Percentiles rank a stretch among this genome's conserved stretches.
These are phyloP conservation scores for Mesorhabditis belari DNA, from an alignment of 2,888 invertebrate species.

Conservation along the genomic window DNA sequence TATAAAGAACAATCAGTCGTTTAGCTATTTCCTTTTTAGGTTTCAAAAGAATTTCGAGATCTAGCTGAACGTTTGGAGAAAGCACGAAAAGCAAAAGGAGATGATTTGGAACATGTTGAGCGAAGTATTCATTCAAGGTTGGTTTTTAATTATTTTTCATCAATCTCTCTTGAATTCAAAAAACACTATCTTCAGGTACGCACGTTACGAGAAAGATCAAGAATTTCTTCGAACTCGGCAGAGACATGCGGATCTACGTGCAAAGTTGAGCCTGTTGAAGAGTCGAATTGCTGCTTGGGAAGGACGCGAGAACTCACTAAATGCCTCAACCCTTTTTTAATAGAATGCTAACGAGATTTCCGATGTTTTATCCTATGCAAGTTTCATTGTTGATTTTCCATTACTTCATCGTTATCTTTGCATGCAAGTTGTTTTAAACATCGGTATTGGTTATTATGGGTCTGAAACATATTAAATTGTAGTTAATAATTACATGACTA, in stretches of 20 bases:
- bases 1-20: neutral
- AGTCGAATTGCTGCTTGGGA: neutral
- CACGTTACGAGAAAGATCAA: neutral
- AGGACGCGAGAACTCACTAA: no score
- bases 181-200: neutral
- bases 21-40: neutral
- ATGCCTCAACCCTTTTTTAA: no score
- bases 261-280: neutral
- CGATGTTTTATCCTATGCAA: no score
- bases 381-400: no score
- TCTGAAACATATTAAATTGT: no score
- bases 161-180: no score
- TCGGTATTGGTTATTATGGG: no score
- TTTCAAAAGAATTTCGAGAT: constrained; percentile 14
- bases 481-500: no score
- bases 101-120: constrained; percentile 9
- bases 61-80: constrained; percentile 4
- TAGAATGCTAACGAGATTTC: no score
- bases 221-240: neutral
- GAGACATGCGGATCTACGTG: neutral
- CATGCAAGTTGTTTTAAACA: no score
- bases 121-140: neutral
- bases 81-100: constrained; percentile 1
- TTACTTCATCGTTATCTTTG: no score
- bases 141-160: neutral